Percentiles rank a stretch among this genome's conserved stretches.
Evolutionary conservation across 2,888 invertebrate species (phyloP).

Genomic region (Agrilus cyanescens): DNA sequence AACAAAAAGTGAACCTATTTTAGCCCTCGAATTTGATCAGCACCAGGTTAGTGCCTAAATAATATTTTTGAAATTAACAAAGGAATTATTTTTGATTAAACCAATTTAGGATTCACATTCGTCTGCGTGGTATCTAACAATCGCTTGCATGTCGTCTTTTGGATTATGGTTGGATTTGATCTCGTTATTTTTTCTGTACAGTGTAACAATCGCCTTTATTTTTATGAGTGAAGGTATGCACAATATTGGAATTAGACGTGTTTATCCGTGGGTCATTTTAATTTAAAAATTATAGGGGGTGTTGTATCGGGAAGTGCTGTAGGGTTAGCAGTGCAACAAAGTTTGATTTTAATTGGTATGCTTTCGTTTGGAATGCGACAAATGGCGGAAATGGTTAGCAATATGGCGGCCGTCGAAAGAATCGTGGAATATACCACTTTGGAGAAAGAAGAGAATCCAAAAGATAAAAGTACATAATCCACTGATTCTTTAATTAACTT

Average conservation of each 20-base stretch:
- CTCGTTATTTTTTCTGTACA: slow-evolving; percentile 45
- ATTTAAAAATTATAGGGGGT: slow-evolving; percentile 9
- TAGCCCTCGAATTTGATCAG: slow-evolving; percentile 55
- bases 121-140: slow-evolving; percentile 48
- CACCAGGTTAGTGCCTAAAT: slow-evolving; percentile 36
- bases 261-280: slow-evolving; percentile 2
- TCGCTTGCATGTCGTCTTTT: slow-evolving; percentile 50
- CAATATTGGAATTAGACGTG: slow-evolving; percentile 5
- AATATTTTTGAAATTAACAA: too few relatives aligned
- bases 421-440: slow-evolving; percentile 62
- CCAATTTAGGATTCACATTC: slow-evolving; percentile 44
- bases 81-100: neutral
- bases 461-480: neutral
- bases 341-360: slow-evolving; percentile 60
- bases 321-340: slow-evolving; percentile 57
- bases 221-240: slow-evolving; percentile 38
- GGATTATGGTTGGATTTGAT: slow-evolving; percentile 53
- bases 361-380: slow-evolving; percentile 68
- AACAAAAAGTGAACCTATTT: slow-evolving; percentile 53
- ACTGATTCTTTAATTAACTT: too few relatives aligned
- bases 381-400: slow-evolving; percentile 57
- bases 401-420: slow-evolving; percentile 67
- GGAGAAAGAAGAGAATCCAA: slow-evolving; percentile 43
- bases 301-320: slow-evolving; percentile 43
- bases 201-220: slow-evolving; percentile 51